Evolutionary conservation across 2,888 invertebrate species (phyloP).

Genomic region (Baccha elongata): DNA sequence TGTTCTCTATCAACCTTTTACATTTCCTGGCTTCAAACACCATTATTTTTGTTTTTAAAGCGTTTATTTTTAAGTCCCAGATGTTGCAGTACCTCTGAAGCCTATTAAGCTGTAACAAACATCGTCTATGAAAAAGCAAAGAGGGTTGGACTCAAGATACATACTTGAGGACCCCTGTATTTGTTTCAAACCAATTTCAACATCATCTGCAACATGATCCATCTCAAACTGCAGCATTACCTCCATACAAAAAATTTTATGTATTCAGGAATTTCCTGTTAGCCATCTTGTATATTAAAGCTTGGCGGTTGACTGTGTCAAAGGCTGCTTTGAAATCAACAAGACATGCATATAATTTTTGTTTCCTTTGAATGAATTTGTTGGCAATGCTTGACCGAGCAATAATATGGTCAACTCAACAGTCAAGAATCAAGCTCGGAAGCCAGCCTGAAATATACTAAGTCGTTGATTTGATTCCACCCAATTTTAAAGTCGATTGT

Average conservation of each 20-base stretch:
- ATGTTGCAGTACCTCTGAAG: neutral
- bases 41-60: too few species aligned
- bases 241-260: neutral
- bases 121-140: neutral
- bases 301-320: too few species aligned
- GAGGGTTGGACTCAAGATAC: neutral
- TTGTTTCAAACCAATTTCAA: neutral
- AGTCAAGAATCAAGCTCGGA: neutral
- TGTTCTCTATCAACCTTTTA: neutral
- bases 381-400: neutral
- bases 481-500: too few species aligned
- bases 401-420: neutral
- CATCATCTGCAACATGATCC: neutral
- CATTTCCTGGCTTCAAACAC: neutral
- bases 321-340: too few species aligned
- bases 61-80: neutral
- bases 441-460: neutral
- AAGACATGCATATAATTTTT: neutral
- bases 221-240: neutral
- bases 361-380: neutral
- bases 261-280: too few species aligned
- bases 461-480: neutral
- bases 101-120: neutral
- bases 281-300: neutral
- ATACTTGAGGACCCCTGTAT: neutral